These are phyloP conservation scores for Eubasilissa regina DNA, from an alignment of 1,140 invertebrate species.

Conservation along the genomic window DNA sequence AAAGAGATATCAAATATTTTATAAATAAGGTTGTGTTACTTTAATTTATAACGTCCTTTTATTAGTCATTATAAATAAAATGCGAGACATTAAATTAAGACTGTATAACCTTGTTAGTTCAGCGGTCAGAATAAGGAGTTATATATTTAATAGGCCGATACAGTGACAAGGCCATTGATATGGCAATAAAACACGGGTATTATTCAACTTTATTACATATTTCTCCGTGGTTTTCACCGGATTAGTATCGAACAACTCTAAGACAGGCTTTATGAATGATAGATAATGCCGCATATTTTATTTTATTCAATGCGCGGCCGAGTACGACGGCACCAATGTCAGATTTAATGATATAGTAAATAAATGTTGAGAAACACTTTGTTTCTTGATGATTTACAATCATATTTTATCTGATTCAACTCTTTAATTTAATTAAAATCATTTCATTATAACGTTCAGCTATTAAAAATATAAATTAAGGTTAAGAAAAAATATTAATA, in stretches of 20 bases:
- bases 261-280: background rate
- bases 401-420: too few relatives aligned
- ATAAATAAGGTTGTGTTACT: background rate
- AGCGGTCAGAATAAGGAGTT: slow-evolving; percentile 29
- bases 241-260: slow-evolving; percentile 3
- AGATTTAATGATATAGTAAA: slow-evolving; percentile 1
- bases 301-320: too few relatives aligned
- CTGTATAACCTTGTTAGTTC: slow-evolving; percentile 46
- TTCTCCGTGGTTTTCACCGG: background rate
- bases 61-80: slow-evolving; percentile 54
- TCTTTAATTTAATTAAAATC: too few relatives aligned
- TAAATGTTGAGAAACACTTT: background rate
- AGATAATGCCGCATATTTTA: too few relatives aligned
- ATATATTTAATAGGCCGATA: slow-evolving; percentile 23
- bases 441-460: too few relatives aligned
- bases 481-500: too few relatives aligned
- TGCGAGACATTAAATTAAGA: slow-evolving; percentile 49
- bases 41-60: slow-evolving; percentile 41
- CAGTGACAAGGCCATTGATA: slow-evolving; percentile 34
- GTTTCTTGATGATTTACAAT: too few relatives aligned
- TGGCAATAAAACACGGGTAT: slow-evolving; percentile 36
- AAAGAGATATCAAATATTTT: background rate
- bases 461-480: too few relatives aligned
- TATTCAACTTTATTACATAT: slow-evolving; percentile 21
- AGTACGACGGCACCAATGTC: background rate